phyloP scores from a whole-genome alignment of 1,140 invertebrate genomes.

The Laodelphax striatellus region DNA sequence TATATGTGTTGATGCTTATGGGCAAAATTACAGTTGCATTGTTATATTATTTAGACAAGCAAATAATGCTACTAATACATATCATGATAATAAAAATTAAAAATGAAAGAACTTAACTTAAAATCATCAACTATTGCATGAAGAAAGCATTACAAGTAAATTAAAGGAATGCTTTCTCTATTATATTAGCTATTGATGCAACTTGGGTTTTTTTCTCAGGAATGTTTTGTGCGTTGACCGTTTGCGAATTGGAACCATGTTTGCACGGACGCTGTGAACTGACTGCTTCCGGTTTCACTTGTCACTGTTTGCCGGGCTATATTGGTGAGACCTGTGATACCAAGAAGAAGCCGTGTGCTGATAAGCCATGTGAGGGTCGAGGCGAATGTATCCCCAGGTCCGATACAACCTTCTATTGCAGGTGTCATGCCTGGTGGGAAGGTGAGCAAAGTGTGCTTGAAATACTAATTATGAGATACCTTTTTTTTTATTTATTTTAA shows the following conservation, averaged over 20 bases:
- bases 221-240: conserved; percentile 52
- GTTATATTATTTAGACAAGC: too few species aligned
- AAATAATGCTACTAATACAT: too few species aligned
- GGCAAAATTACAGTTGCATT: too few species aligned
- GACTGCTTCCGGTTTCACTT: conserved; percentile 37
- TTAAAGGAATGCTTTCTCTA: too few species aligned
- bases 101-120: too few species aligned
- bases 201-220: conserved; percentile 31
- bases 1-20: too few species aligned
- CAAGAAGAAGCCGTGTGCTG: conserved; percentile 49
- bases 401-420: conserved; percentile 49
- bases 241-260: conserved; percentile 59
- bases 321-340: conserved; percentile 49
- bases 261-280: conserved; percentile 54
- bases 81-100: too few species aligned
- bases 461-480: too few species aligned
- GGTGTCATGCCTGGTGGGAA: conserved; percentile 60
- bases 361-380: conserved; percentile 54
- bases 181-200: too few species aligned
- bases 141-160: too few species aligned
- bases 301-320: conserved; percentile 50
- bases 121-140: too few species aligned
- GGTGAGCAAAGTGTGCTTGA: conserved; percentile 32
- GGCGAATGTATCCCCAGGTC: conserved; percentile 50
- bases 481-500: too few species aligned